Percentiles rank a stretch among this genome's conserved stretches.
Evolutionary conservation across 1,140 invertebrate genomes (phyloP).

Genomic region (Hylyphantes graminicola): DNA sequence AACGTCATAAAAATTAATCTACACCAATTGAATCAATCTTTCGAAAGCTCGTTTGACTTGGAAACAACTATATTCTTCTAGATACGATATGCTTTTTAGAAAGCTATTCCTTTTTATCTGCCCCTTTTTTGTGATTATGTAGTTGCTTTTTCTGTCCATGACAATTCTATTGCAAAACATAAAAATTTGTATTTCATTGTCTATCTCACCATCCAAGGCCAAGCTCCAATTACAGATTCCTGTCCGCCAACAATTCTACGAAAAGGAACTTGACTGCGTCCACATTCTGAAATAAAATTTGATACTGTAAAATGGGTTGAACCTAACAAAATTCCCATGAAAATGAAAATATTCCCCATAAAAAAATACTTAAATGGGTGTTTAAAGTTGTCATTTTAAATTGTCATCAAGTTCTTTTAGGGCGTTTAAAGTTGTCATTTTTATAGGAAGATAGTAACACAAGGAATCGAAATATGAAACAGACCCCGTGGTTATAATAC

Average conservation of each 20-base stretch:
- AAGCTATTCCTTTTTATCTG: background rate
- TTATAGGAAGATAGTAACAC: no score
- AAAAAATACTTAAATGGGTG: no score
- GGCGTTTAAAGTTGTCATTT: no score
- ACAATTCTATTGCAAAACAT: background rate
- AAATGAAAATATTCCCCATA: no score
- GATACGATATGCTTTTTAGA: background rate
- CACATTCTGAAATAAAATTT: conserved; percentile 35
- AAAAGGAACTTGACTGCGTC: conserved; percentile 9
- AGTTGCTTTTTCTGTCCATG: background rate
- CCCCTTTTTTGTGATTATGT: background rate
- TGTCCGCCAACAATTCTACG: conserved; percentile 58
- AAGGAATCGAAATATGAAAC: no score
- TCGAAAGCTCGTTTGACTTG: no score
- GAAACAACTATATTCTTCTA: no score
- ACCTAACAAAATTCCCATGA: no score
- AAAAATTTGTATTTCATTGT: background rate
- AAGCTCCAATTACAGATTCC: conserved; percentile 54
- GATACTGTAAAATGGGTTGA: no score
- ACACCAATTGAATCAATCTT: background rate
- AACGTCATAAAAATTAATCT: background rate
- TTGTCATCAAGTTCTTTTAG: no score
- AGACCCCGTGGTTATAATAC: no score
- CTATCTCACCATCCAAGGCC: conserved; percentile 61
- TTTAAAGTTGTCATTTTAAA: no score